Percentiles rank a stretch among this genome's conserved stretches.
Conservation (phyloP, 1,140 invertebrate species). For the Drosophila rhopaloa region DNA sequence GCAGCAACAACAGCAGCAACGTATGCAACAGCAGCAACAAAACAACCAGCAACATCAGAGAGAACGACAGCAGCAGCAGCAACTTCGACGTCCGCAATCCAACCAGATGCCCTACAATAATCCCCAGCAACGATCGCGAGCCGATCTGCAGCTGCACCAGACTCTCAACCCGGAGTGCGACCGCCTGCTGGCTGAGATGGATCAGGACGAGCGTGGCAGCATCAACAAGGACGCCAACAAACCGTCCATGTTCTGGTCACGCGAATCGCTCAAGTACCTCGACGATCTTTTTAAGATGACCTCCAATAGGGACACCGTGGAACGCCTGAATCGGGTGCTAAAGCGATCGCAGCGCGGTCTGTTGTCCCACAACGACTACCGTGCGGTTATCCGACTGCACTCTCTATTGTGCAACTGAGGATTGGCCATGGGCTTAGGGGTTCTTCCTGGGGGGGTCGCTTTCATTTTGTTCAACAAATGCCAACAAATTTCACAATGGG, state of each 20-base stretch:
- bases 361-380: conserved; percentile 79
- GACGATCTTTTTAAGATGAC: conserved; percentile 60
- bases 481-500: conserved; percentile 36
- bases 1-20: conserved; percentile 1
- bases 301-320: conserved; percentile 36
- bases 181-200: conserved; percentile 44
- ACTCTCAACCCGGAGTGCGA: conserved; percentile 52
- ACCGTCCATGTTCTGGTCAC: conserved; percentile 77
- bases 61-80: background rate
- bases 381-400: conserved; percentile 71
- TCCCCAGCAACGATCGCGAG: conserved; percentile 44
- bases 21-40: background rate
- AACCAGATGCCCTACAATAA: conserved; percentile 52
- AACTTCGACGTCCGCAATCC: conserved; percentile 16
- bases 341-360: conserved; percentile 60
- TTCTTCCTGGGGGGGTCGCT: conserved; percentile 3
- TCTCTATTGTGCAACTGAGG: conserved; percentile 57
- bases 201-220: conserved; percentile 15
- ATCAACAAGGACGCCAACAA: conserved; percentile 55
- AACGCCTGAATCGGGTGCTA: conserved; percentile 67
- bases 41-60: background rate
- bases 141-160: conserved; percentile 38
- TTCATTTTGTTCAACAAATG: conserved; percentile 47
- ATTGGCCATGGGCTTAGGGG: background rate
- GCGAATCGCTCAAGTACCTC: conserved; percentile 73